Conservation (phyloP, 2,113 vertebrate genomes). For the Nothocercus julius region DNA sequence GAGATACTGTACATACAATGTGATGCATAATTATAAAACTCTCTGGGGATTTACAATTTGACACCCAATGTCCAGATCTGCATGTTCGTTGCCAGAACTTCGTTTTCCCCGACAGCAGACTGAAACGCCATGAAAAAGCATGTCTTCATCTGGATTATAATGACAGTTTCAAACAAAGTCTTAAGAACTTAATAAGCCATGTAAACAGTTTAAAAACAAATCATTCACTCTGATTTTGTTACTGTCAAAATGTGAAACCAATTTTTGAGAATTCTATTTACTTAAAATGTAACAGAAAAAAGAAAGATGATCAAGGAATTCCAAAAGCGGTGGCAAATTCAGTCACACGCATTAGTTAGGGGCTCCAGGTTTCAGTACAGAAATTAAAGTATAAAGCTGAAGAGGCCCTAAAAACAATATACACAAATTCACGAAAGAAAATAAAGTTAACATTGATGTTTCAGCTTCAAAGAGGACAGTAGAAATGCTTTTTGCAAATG, state of each 20-base stretch:
- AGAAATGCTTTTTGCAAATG: slow-evolving; percentile 11
- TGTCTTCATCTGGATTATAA: slow-evolving; percentile 27
- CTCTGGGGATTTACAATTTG: not conserved
- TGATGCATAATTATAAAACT: slow-evolving; percentile 46
- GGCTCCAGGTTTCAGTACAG: not conserved
- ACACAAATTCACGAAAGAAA: not conserved
- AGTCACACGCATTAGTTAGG: not conserved
- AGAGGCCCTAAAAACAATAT: not conserved
- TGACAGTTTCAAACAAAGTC: slow-evolving; percentile 29
- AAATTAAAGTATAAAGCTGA: not conserved
- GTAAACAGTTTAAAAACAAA: slow-evolving; percentile 45
- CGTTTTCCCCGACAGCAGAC: not conserved
- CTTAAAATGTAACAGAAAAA: not conserved
- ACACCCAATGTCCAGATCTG: slow-evolving; percentile 11
- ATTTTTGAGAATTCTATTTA: slow-evolving; percentile 20
- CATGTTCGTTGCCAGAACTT: slow-evolving; percentile 18
- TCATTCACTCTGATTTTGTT: slow-evolving; percentile 47
- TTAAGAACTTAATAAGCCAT: slow-evolving; percentile 42
- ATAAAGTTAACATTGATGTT: not conserved
- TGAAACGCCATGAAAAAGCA: not conserved
- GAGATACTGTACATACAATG: not conserved
- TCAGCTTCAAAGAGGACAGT: not conserved
- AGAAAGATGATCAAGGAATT: not conserved
- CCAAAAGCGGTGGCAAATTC: not conserved
- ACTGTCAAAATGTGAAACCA: slow-evolving; percentile 9